Base-by-base conservation (phyloP, 2,888 invertebrate genomes). In the Brachyptera putata region DNA sequence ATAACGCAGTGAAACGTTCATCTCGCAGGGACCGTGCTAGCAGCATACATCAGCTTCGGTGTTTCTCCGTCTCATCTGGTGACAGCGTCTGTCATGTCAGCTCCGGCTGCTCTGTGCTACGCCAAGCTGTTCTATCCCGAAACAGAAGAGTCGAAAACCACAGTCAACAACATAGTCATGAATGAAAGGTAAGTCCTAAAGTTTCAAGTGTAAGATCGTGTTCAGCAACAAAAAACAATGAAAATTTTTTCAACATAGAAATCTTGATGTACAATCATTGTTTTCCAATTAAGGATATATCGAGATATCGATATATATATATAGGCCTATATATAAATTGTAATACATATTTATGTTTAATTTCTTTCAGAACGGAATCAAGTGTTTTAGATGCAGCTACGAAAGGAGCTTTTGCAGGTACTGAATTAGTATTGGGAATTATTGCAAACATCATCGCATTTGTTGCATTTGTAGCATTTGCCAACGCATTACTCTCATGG, bases 31-130 rank as follows among this genome's bases (percentile, higher is more conserved):
- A 87, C 93, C 1, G 93, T 96, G 1, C 77, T 98, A 69, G 96
- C 95, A 0, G 92, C 95, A 0, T 98, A 95, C 73, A 91, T 96
- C 57, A 82, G 82, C 2, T 95, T 92, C 73, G 95, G 95, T 0
- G 94, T 95, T 0, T 83, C 87, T 53, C 86, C 97, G 0, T 84
- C 89, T 0, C 91, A 96, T 74, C 77, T 98, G 37, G 85, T 98
- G 64, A 92, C 95, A 0, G 92, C 97, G 0, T 91, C 92, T 63
- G 88, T 98, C 1, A 96, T 98, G 96, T 92, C 95, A 0, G 96
- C 97, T 0, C 97, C 97, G 0, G 94, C 95, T 0, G 89, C 96
- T 0, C 75, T 98, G 25, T 93, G 92, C 68, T 89, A 84, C 70
- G 84, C 95, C 11, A 98, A 98, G 74, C 78, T 99, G 0, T 81